A percentile compares a stretch with the other conserved stretches of the same genome.
phyloP scores from a whole-genome alignment of 1,140 invertebrate species.

The Acarapis woodi region DNA sequence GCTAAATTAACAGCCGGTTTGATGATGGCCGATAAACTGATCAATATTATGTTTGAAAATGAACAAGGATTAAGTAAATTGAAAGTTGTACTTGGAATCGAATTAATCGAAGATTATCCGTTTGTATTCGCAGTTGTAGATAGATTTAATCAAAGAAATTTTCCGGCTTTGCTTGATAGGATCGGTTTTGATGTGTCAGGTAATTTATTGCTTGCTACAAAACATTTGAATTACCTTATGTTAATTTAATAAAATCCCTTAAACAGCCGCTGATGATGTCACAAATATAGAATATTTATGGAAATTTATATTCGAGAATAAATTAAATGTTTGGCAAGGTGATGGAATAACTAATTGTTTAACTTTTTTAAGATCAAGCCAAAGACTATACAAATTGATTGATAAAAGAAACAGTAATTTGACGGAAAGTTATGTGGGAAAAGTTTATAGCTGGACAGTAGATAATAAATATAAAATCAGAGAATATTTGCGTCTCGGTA shows the following conservation, averaged over 20 bases:
- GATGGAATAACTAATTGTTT: slow-evolving; percentile 14
- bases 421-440: slow-evolving; percentile 3
- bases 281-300: not conserved
- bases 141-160: slow-evolving; percentile 4
- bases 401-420: slow-evolving; percentile 5
- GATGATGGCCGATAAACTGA: slow-evolving; percentile 10
- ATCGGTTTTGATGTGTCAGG: slow-evolving; percentile 11
- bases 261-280: too few species aligned
- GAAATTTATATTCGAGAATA: not conserved
- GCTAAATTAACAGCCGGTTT: slow-evolving; percentile 10
- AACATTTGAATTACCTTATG: too few species aligned
- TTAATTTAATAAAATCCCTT: too few species aligned
- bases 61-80: slow-evolving; percentile 1
- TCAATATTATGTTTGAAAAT: slow-evolving; percentile 11
- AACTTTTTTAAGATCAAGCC: slow-evolving; percentile 10
- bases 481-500: slow-evolving; percentile 3
- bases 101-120: slow-evolving; percentile 9
- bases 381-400: slow-evolving; percentile 2
- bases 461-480: slow-evolving; percentile 2
- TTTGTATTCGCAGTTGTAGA: slow-evolving; percentile 9
- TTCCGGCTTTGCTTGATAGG: not conserved
- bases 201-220: not conserved
- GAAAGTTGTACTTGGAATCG: slow-evolving; percentile 7
- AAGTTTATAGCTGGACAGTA: slow-evolving; percentile 15
- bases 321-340: slow-evolving; percentile 13